Percentiles rank a stretch among this genome's conserved stretches.
Conservation (phyloP, 2,797 vertebrate genomes). For the Pteropus rufus region DNA sequence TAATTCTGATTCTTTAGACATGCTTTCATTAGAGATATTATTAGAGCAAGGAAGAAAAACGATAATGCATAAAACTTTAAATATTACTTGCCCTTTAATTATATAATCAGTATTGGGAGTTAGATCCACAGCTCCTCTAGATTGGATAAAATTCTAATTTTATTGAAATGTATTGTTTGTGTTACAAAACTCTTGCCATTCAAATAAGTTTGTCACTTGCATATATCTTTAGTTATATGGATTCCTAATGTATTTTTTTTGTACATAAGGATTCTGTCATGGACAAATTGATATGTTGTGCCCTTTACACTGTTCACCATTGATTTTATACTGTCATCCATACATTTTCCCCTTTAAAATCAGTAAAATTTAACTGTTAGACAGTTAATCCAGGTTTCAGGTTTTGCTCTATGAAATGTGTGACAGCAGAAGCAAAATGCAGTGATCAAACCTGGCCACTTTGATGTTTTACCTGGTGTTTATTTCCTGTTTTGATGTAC, state of each 20-base stretch:
- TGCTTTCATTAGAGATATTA: background rate
- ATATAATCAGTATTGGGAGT: background rate
- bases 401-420: background rate
- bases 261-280: background rate
- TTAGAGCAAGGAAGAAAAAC: background rate
- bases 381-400: background rate
- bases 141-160: background rate
- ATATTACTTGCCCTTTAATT: conserved; percentile 18
- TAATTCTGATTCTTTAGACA: background rate
- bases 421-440: background rate
- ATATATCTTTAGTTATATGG: background rate
- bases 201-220: background rate
- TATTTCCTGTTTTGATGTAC: background rate
- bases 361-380: background rate
- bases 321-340: background rate
- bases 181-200: conserved; percentile 6
- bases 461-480: background rate
- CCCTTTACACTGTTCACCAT: background rate
- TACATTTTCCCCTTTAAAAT: background rate
- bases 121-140: background rate
- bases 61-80: background rate
- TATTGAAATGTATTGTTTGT: background rate
- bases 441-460: background rate
- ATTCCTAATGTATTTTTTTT: background rate
- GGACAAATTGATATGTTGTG: background rate